These are phyloP conservation scores for Lasiommata megera DNA, from an alignment of 2,888 invertebrate species.

Conservation along the genomic window DNA sequence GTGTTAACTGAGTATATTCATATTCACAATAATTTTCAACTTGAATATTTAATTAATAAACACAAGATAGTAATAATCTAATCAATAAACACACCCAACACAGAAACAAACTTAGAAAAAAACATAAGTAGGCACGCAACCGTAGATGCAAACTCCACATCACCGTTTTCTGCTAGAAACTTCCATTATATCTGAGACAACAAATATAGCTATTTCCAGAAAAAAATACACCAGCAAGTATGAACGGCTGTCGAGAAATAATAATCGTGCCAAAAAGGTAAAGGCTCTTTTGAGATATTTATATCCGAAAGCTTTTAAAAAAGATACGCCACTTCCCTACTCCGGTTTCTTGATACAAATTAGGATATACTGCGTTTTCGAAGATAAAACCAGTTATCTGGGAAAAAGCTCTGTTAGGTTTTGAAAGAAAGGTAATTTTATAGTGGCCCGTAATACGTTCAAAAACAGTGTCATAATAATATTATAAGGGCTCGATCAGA, in stretches of 20 bases:
- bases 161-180: no score
- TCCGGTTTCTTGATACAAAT: background rate
- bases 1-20: no score
- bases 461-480: no score
- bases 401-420: background rate
- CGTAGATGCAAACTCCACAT: no score
- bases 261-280: constrained; percentile 1
- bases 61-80: no score
- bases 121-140: no score
- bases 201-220: background rate
- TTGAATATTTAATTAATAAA: no score
- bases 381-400: constrained; percentile 1
- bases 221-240: background rate
- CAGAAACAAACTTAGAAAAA: no score
- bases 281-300: background rate
- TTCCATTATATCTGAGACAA: no score
- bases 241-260: background rate
- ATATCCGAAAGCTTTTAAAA: constrained; percentile 8
- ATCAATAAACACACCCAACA: no score
- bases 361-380: constrained; percentile 1
- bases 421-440: background rate
- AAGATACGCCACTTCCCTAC: constrained; percentile 3
- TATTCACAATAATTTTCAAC: no score
- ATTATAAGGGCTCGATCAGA: no score
- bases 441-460: background rate